A percentile compares a stretch with the other conserved stretches of the same genome.
phyloP scores from a whole-genome alignment of 2,797 vertebrate species.

The Loriculus beryllinus region DNA sequence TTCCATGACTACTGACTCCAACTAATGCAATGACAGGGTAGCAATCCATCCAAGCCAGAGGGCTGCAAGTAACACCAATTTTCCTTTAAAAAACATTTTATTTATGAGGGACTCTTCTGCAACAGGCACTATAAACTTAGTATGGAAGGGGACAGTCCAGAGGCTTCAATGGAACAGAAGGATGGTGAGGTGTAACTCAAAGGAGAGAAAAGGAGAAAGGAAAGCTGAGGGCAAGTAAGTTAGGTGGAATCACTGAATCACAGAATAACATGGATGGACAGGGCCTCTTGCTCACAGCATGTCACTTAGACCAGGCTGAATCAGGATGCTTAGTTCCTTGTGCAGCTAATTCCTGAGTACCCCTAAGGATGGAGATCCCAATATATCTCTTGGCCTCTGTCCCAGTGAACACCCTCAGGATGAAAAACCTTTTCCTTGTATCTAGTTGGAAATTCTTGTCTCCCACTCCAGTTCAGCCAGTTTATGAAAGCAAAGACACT shows the following conservation, averaged over 20 bases:
- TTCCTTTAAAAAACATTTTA: background rate
- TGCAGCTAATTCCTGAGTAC: background rate
- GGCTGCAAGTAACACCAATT: background rate
- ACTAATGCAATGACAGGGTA: background rate
- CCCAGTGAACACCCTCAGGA: background rate
- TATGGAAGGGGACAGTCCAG: background rate
- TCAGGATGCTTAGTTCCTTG: background rate
- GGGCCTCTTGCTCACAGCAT: background rate
- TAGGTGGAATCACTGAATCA: background rate
- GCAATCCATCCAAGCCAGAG: background rate
- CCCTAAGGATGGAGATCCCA: background rate
- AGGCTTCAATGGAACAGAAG: background rate
- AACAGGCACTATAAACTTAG: background rate
- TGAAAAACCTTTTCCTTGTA: background rate
- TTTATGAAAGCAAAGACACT: background rate
- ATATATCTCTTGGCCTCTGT: background rate
- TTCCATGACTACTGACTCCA: rapidly evolving
- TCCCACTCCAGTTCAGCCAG: background rate
- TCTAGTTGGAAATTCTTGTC: background rate
- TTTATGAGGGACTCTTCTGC: background rate
- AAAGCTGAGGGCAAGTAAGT: background rate
- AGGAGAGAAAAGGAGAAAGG: background rate
- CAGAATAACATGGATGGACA: background rate
- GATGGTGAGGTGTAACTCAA: background rate
- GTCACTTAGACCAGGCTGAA: background rate